Percentiles rank a stretch among this genome's conserved stretches.
Evolutionary conservation across 2,888 invertebrate genomes (phyloP).

Genomic region (Cancer borealis): DNA sequence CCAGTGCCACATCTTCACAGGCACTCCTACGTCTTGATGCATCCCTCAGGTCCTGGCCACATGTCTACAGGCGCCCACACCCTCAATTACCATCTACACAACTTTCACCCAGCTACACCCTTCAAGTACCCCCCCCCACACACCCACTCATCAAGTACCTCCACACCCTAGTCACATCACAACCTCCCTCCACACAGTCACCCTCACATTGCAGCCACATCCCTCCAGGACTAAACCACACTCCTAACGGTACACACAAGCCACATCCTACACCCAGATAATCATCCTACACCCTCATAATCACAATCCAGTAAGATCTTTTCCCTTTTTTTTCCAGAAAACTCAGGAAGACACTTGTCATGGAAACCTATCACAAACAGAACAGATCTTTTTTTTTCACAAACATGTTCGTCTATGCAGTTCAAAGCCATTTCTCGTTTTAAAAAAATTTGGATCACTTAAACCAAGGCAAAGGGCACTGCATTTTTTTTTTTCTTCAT

Average conservation of each 20-base stretch:
- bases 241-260: background rate
- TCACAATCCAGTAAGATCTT: background rate
- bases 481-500: background rate
- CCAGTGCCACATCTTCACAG: too few species aligned
- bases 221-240: background rate
- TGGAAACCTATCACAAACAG: too few species aligned
- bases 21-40: too few species aligned
- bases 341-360: background rate
- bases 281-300: background rate
- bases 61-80: too few species aligned
- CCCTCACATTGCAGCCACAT: background rate
- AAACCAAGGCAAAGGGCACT: background rate
- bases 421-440: background rate
- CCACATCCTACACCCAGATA: background rate
- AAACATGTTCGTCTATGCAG: background rate
- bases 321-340: background rate
- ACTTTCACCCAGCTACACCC: background rate
- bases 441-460: background rate
- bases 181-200: background rate
- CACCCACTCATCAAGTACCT: background rate
- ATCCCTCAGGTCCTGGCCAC: too few species aligned
- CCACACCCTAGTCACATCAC: background rate
- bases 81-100: too few species aligned
- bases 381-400: background rate
- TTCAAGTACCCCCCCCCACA: background rate